phyloP scores from a whole-genome alignment of 1,140 invertebrate species.

The Trinorchestia longiramus region DNA sequence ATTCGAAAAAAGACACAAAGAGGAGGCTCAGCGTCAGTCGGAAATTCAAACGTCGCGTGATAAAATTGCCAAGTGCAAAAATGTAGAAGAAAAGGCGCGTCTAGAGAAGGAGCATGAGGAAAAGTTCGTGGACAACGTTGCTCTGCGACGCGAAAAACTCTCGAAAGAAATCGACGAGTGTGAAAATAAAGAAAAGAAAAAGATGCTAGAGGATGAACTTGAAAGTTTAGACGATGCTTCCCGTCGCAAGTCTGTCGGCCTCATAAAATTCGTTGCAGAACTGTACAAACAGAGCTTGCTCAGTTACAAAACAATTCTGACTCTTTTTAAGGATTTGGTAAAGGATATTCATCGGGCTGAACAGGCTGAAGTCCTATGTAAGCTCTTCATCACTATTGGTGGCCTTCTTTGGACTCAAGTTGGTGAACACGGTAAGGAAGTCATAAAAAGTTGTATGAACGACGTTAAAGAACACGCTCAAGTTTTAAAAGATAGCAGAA shows the following conservation, averaged over 20 bases:
- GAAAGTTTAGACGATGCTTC: not conserved
- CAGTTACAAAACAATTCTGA: not conserved
- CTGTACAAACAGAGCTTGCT: constrained; percentile 12
- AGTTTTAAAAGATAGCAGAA: constrained; percentile 30
- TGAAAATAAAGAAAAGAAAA: not conserved
- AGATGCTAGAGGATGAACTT: not conserved
- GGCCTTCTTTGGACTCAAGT: not conserved
- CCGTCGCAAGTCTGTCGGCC: not conserved
- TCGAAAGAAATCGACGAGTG: not conserved
- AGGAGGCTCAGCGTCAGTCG: not conserved
- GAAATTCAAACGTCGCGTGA: not conserved
- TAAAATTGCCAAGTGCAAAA: not conserved
- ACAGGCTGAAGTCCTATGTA: constrained; percentile 1
- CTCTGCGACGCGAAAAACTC: not conserved
- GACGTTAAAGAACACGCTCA: not conserved
- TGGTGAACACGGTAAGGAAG: not conserved
- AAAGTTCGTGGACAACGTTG: not conserved
- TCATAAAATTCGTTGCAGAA: not conserved
- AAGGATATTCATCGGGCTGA: not conserved
- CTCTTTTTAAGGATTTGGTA: not conserved
- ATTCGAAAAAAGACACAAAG: constrained; percentile 30
- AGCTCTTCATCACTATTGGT: constrained; percentile 31
- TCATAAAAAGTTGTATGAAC: not conserved
- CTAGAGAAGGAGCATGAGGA: constrained; percentile 2
- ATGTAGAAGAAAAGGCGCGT: not conserved